Evolutionary conservation across 2,888 invertebrate species (phyloP).

Genomic region (Malacosoma neustria): DNA sequence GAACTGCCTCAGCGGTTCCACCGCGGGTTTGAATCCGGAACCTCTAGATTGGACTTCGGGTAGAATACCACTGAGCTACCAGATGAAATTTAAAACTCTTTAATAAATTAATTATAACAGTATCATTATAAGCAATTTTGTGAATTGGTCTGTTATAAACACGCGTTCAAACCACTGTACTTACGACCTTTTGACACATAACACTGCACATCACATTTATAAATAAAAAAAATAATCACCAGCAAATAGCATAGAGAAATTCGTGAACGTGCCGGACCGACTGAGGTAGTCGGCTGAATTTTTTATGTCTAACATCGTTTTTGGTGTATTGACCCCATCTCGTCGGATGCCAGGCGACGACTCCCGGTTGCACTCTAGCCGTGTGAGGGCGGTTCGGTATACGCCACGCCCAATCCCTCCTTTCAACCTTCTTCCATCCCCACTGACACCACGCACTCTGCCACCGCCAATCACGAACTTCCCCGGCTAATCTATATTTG

Average conservation of each 20-base stretch:
- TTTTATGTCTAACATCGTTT: constrained; percentile 92
- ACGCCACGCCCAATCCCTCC: constrained; percentile 33
- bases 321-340: constrained; percentile 14
- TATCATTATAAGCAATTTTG: too few species aligned
- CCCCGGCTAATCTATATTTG: constrained; percentile 72
- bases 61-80: too few species aligned
- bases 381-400: constrained; percentile 12
- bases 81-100: too few species aligned
- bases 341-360: constrained; percentile 5
- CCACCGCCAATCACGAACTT: constrained; percentile 58
- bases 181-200: constrained; percentile 28
- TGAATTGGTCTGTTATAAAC: too few species aligned
- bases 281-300: constrained; percentile 92
- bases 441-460: constrained; percentile 32
- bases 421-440: constrained; percentile 29
- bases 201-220: constrained; percentile 24
- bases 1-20: too few species aligned
- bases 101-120: too few species aligned
- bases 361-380: constrained; percentile 2
- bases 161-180: constrained; percentile 14
- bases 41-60: too few species aligned
- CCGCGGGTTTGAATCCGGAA: too few species aligned
- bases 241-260: constrained; percentile 96
- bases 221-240: constrained; percentile 76
- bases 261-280: constrained; percentile 93